Conservation (phyloP, 2,797 vertebrate species). For the Gallinago solitaria region DNA sequence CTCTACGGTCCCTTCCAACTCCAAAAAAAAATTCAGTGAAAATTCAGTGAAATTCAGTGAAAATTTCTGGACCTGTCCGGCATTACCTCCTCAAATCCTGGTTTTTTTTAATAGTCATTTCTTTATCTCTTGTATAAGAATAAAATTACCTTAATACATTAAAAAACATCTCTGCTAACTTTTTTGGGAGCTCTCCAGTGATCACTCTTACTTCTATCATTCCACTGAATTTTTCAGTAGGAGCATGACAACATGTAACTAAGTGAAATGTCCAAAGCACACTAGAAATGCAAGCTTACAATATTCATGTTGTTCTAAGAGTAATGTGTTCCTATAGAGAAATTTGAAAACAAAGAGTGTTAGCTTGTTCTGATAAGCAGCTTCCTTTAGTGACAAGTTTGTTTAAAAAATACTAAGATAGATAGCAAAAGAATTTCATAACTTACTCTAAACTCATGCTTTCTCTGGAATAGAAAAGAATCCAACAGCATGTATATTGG, state of each 20-base stretch:
- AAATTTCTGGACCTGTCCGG: neutral
- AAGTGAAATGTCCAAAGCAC: neutral
- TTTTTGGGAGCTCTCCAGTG: neutral
- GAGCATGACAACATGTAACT: neutral
- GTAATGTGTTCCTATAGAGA: neutral
- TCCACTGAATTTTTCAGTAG: neutral
- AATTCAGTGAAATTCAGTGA: too few relatives aligned
- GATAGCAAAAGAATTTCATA: slow-evolving; percentile 7
- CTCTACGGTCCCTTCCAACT: too few relatives aligned
- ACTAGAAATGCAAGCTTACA: neutral
- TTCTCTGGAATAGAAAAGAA: slow-evolving; percentile 84
- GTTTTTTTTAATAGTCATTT: neutral
- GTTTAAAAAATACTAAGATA: neutral
- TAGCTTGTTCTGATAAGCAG: neutral
- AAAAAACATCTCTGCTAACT: neutral
- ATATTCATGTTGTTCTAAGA: neutral
- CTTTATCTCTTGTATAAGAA: neutral
- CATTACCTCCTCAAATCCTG: neutral
- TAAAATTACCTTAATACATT: neutral
- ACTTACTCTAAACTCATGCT: slow-evolving; percentile 82
- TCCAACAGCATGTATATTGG: slow-evolving; percentile 91
- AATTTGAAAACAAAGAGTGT: neutral
- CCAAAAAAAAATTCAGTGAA: too few relatives aligned
- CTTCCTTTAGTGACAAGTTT: neutral
- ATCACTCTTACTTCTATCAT: neutral